Conservation (phyloP, 2,797 vertebrate species). For the Chelonia mydas region DNA sequence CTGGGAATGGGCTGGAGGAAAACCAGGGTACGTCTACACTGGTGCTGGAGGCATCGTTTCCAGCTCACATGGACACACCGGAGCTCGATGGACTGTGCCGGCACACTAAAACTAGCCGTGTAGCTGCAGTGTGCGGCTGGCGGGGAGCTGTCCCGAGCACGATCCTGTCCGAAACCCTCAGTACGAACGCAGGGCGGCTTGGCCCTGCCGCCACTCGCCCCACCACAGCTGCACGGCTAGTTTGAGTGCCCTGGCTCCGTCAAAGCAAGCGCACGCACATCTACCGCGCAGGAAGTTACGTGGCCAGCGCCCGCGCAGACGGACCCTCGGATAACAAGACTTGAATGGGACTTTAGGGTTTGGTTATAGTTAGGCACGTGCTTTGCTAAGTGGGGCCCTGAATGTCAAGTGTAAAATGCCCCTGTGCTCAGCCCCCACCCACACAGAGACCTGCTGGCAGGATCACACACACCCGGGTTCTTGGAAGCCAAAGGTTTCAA, state of each 20-base stretch:
- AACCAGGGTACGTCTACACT: not conserved
- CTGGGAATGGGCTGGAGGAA: accelerated
- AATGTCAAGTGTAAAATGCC: not conserved
- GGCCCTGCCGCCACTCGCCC: no score
- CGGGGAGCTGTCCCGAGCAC: not conserved
- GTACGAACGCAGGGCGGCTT: no score
- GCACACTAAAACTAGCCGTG: no score
- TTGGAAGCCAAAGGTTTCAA: not conserved
- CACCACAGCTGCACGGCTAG: no score
- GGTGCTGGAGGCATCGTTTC: no score
- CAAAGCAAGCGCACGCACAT: no score
- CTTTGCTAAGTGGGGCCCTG: not conserved
- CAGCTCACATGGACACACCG: no score
- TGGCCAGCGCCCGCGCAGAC: no score
- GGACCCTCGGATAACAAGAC: not conserved
- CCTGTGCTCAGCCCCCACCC: not conserved
- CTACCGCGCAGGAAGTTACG: not conserved
- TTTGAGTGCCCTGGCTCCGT: not conserved
- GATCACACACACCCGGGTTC: not conserved
- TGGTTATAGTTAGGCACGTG: accelerated
- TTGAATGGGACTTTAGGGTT: not conserved
- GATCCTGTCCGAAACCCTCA: no score
- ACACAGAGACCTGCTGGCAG: not conserved
- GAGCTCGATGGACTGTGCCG: no score
- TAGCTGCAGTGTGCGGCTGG: no score